Evolutionary conservation across 2,888 invertebrate species (phyloP), one percentile per base, ranked within the genome.

Genomic region (Sarcophaga caerulescens): DNA sequence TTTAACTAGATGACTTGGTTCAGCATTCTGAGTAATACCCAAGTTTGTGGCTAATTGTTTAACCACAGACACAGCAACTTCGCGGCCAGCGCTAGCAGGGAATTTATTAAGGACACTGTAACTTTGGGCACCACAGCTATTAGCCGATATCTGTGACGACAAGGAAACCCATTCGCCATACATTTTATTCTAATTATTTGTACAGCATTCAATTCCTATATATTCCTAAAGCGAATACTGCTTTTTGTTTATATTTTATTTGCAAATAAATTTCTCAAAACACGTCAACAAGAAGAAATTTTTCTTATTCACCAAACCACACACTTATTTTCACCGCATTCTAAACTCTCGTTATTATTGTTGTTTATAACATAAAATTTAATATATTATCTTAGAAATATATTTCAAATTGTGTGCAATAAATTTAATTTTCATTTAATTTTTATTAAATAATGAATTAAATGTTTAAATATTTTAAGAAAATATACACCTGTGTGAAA

Each of bases 1-100:
- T 71, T 96, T 96, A 35, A 95, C 95, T 79, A 99, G 94, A 47
- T 96, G 95, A 91, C 98, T 98, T 5, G 97, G 97, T 90, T 98
- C 97, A 0, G 96, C 95, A 87, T 96, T 96, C 88, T 97, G 97
- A 1, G 97, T 96, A 8, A 99, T 94, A 47, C 95, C 95, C 77
- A 95, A 92, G 89, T 94, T 95, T 14, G 94, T 93, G 25, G 95
- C 94, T 70, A 96, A 93, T 89, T 95, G 95, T 88, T 94, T 94
- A 0, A 96, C 95, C 45, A 95, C 94, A 3, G 95, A 94, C 44
- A 94, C 93, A 0, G 95, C 95, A 11, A 95, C 95, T 89, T 95
- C 95, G 83, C 94, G 94, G 6, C 95, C 95, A 73, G 95, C 94
- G 68, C 93, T 93, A 5, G 93, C 92, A 17, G 95, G 95, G 89